Evolutionary conservation across 2,888 invertebrate species (phyloP), one percentile per base, ranked within the genome.

Genomic region (Drosophila rubida): DNA sequence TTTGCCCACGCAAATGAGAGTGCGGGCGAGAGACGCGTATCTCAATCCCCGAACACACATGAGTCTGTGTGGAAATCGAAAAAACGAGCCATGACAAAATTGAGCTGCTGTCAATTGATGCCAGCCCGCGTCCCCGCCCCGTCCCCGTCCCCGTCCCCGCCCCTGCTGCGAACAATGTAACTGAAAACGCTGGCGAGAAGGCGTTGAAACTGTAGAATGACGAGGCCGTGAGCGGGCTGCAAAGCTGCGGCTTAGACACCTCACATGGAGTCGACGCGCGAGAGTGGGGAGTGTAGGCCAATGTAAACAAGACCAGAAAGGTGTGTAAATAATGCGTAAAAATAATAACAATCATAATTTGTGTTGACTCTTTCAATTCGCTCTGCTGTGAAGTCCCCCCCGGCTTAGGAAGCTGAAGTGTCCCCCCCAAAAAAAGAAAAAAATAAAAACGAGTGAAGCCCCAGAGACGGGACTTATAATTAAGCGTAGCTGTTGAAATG

Each of bases 321-420:
- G 82, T 82, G 87, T 82, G 80, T 84, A 86, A 86, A 82, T 86
- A 86, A 82, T 82, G 82, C 82, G 84, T 86, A 82, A 83, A 82
- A 86, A 86, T 87, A 82, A 82, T 82, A 82, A 80, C 78, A 69
- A 75, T 75, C 86, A 80, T 80, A 81, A 81, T 86, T 82, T 82
- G 81, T 85, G 82, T 85, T 80, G 80, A 81, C 86, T 83, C 61
- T 64, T 71, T 67, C 71, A 72, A 58, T 83, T 74, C 80, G n/a
- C n/a, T n/a, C n/a, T n/a, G n/a, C 63, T 69, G 68, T 58, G 23
- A 39, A 35, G 53, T 3, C 19, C 39, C 19, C 19, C 39, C 59
- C 59, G 30, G 69, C 69, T 73, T 75, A 75, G 41, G 44, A 41
- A n/a, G 77, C 67, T 71, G 67, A 59, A 72, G 75, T 67, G 50